Conservation (phyloP, 2,113 vertebrate species). For the Thalassoma bifasciatum region DNA sequence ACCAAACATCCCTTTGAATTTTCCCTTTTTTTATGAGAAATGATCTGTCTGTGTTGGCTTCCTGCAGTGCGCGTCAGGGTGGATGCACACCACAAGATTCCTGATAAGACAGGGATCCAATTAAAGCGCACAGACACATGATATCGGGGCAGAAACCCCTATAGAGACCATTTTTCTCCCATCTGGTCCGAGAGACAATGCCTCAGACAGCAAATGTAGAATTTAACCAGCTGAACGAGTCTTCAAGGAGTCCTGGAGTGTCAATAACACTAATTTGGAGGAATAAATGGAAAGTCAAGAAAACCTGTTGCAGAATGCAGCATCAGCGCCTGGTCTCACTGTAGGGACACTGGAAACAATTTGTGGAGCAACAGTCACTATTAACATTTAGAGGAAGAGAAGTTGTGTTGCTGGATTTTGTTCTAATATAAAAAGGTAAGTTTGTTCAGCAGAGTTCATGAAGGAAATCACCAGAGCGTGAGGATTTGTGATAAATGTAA, state of each 20-base stretch:
- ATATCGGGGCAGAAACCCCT: slow-evolving; percentile 25
- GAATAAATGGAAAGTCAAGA: slow-evolving; percentile 35
- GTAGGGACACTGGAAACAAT: slow-evolving; percentile 10
- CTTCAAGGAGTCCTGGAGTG: slow-evolving; percentile 14
- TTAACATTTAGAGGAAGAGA: not conserved
- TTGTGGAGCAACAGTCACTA: slow-evolving; percentile 11
- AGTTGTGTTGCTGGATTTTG: not conserved
- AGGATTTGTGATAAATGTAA: slow-evolving; percentile 2
- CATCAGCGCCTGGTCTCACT: not conserved
- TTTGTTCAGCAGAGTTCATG: not conserved
- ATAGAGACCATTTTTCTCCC: slow-evolving; percentile 17
- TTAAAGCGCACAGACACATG: slow-evolving; percentile 47
- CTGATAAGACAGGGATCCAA: slow-evolving; percentile 60
- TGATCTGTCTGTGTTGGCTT: slow-evolving; percentile 38
- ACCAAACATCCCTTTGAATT: slow-evolving; percentile 3
- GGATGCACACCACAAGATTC: slow-evolving; percentile 35
- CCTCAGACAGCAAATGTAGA: slow-evolving; percentile 45
- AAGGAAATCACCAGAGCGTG: not conserved
- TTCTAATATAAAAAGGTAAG: not conserved
- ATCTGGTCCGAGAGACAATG: slow-evolving; percentile 23
- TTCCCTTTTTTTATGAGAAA: slow-evolving; percentile 9
- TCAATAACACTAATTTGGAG: slow-evolving; percentile 18
- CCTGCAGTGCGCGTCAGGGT: slow-evolving; percentile 2
- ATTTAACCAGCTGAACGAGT: slow-evolving; percentile 47
- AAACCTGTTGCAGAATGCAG: slow-evolving; percentile 15